Evolutionary conservation across 2,888 invertebrate genomes (phyloP).

Genomic region (Acleris laterana): DNA sequence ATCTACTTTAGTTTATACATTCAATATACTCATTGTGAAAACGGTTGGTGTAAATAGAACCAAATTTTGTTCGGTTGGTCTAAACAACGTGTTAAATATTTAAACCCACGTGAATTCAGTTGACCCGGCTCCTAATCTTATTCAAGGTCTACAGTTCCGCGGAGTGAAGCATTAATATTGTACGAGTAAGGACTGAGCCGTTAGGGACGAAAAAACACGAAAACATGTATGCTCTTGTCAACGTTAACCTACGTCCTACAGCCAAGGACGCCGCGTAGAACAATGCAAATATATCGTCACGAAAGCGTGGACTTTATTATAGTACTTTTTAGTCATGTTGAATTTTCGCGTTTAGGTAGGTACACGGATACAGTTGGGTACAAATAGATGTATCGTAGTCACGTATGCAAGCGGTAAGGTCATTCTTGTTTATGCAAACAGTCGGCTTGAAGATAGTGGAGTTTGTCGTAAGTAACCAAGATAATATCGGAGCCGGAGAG

Average conservation of each 20-base stretch:
- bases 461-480: slow-evolving; percentile 70
- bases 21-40: not conserved
- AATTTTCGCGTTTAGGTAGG: slow-evolving; percentile 41
- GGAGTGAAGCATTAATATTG: slow-evolving; percentile 44
- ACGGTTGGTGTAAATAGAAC: slow-evolving; percentile 16
- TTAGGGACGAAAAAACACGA: slow-evolving; percentile 34
- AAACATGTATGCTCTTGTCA: slow-evolving; percentile 24
- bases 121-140: slow-evolving; percentile 57
- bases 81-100: slow-evolving; percentile 57
- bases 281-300: slow-evolving; percentile 8
- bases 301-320: not conserved
- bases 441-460: slow-evolving; percentile 65
- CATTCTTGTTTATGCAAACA: slow-evolving; percentile 78
- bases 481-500: slow-evolving; percentile 58
- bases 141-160: slow-evolving; percentile 49
- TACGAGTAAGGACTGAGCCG: slow-evolving; percentile 31
- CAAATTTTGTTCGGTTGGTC: slow-evolving; percentile 40
- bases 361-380: slow-evolving; percentile 44
- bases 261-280: slow-evolving; percentile 16
- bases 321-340: not conserved
- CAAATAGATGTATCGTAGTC: slow-evolving; percentile 56
- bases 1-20: not conserved
- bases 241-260: slow-evolving; percentile 7
- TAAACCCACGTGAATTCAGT: slow-evolving; percentile 59
- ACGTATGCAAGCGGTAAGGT: slow-evolving; percentile 63